A percentile compares a stretch with the other conserved stretches of the same genome.
These are phyloP conservation scores for Procambarus virginalis DNA, from an alignment of 1,140 invertebrate genomes.

Conservation along the genomic window DNA sequence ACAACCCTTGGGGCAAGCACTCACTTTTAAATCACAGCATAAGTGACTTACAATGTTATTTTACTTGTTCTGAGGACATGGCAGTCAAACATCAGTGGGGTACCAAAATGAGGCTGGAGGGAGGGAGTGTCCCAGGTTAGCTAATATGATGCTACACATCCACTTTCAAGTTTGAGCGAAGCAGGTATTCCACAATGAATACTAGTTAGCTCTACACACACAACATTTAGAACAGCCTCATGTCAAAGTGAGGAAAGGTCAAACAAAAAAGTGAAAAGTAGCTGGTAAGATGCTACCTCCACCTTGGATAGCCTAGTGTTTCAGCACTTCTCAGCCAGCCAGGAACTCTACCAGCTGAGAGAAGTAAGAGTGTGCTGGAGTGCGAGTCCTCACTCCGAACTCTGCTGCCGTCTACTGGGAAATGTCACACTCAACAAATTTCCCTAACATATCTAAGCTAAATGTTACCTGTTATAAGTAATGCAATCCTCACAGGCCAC, in stretches of 20 bases:
- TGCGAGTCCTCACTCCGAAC: neutral
- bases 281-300: neutral
- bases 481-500: neutral
- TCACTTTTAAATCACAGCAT: slow-evolving; percentile 6
- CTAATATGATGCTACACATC: slow-evolving; percentile 10
- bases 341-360: neutral
- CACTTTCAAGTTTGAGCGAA: neutral
- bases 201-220: neutral
- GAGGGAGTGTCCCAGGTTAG: slow-evolving; percentile 31
- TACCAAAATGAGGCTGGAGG: slow-evolving; percentile 14
- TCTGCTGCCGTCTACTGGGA: neutral
- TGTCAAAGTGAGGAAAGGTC: slow-evolving; percentile 14
- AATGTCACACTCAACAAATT: neutral
- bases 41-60: neutral
- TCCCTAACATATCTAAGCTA: neutral
- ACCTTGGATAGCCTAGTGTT: neutral
- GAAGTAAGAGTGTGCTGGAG: slow-evolving; percentile 6
- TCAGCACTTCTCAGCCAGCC: neutral
- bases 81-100: neutral
- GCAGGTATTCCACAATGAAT: slow-evolving; percentile 9
- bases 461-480: neutral
- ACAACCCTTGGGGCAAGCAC: slow-evolving; percentile 21
- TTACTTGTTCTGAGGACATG: neutral
- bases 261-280: neutral
- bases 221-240: slow-evolving; percentile 23